Conservation (phyloP, 2,113 vertebrate genomes). For the Xenus cinereus region DNA sequence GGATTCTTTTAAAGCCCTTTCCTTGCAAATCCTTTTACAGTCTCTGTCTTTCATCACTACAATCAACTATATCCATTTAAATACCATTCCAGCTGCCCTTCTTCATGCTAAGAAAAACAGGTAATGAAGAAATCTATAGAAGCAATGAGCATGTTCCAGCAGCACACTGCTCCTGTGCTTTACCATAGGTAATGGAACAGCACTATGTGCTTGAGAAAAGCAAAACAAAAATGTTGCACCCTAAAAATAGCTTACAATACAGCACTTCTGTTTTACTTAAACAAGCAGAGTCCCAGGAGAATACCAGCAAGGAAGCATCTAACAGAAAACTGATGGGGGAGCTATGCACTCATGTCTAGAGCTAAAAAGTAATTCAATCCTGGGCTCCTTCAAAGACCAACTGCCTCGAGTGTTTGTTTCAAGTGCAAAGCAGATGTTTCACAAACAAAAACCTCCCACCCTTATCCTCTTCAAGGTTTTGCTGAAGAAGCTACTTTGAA, state of each 20-base stretch:
- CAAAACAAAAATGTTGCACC: background rate
- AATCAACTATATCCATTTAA: background rate
- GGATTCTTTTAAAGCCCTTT: background rate
- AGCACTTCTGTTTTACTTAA: background rate
- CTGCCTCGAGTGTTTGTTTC: background rate
- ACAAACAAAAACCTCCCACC: background rate
- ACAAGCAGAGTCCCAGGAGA: background rate
- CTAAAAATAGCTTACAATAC: background rate
- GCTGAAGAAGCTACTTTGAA: slow-evolving; percentile 16
- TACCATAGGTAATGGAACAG: background rate
- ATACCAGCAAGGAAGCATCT: background rate
- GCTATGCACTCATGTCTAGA: slow-evolving; percentile 5
- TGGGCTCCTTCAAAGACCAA: background rate
- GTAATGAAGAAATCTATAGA: background rate
- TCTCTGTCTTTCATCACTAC: background rate
- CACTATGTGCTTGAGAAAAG: background rate
- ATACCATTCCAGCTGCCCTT: background rate
- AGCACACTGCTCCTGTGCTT: background rate
- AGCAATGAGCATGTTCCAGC: background rate
- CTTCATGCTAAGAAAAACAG: background rate
- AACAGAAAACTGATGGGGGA: slow-evolving; percentile 37
- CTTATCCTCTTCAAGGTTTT: background rate
- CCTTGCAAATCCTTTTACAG: background rate
- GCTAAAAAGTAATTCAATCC: background rate
- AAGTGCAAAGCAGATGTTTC: slow-evolving; percentile 26